Evolutionary conservation across 92 coral and sea anemone genomes (phyloP), one percentile per base, ranked within the genome.

Genomic region (Ricordea florida): DNA sequence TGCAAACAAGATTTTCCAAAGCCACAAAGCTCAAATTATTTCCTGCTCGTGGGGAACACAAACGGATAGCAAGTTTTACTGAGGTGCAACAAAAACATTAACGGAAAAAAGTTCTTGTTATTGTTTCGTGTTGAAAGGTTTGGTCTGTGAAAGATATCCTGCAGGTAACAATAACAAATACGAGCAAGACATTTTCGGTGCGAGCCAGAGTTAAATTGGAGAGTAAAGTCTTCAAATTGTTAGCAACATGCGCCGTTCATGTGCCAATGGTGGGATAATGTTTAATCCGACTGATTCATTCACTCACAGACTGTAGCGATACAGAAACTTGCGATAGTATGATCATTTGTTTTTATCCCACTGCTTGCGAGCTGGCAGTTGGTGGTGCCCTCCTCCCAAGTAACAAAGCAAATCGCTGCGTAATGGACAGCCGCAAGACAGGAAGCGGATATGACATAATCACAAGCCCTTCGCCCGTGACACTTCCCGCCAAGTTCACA

Each of bases 401-500:
- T 53, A 5, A 21, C 37, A 55, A 53, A 38, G 29, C 64, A 70
- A 18, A 53, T 30, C 51, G 23, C n/a, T 53, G 77, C 35, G 4
- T 3, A 17, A 32, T 22, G 37, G 22, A 10, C 23, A 35, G 26
- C 14, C 33, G 15, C 66, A 18, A 8, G n/a, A n/a, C n/a, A n/a
- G n/a, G 21, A 28, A 56, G 14, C 65, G 77, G 77, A 70, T 70
- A 53, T 70, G 53, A 26, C 53, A 53, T 55, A 55, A 70, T 55
- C 10, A 25, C 42, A 26, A 30, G 1, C 53, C 40, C 26, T 23
- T 14, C 3, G 24, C 31, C 52, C 77, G 66, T 70, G 77, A 70
- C 65, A 27, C 41, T 70, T 70, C 65, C 77, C 77, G 51, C 77
- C 66, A 70, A 70, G 66, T 55, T 70, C 77, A 56, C 77, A 70